Percentiles rank a stretch among this genome's conserved stretches.
Conservation (phyloP, 2,113 vertebrate species). For the Heliornis fulica region DNA sequence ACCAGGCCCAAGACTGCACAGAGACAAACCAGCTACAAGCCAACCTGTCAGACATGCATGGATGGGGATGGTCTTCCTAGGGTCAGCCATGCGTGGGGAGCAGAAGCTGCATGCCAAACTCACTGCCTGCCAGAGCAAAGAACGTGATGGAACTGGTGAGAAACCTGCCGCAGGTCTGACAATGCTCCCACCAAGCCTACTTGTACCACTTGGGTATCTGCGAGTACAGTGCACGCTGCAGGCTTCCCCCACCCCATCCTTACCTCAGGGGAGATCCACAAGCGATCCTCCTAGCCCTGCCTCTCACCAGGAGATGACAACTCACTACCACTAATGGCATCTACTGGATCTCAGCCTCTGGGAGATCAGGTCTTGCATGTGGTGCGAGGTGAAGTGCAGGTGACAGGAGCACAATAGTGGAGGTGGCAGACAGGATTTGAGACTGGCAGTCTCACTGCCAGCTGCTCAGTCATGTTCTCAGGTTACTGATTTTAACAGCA, state of each 20-base stretch:
- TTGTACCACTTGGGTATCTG: not conserved
- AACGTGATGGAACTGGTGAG: constrained; percentile 28
- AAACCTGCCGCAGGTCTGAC: constrained; percentile 35
- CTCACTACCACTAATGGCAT: not conserved
- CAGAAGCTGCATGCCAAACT: constrained; percentile 58
- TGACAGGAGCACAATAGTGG: not conserved
- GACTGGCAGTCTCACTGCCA: not conserved
- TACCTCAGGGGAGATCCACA: constrained; percentile 14
- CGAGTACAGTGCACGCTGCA: not conserved
- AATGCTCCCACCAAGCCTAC: constrained; percentile 35
- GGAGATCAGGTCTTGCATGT: not conserved
- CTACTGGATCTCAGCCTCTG: not conserved
- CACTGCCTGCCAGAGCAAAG: constrained; percentile 42
- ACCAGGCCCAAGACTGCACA: constrained; percentile 26
- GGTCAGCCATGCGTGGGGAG: constrained; percentile 54
- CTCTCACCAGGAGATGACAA: not conserved
- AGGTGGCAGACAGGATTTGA: not conserved
- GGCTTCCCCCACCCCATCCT: not conserved
- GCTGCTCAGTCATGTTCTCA: not conserved
- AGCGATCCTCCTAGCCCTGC: not conserved
- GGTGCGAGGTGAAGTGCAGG: not conserved
- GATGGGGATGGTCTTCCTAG: constrained; percentile 44
- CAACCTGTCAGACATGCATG: constrained; percentile 55
- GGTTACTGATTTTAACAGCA: not conserved
- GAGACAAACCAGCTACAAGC: constrained; percentile 60